phyloP scores from a whole-genome alignment of 2,797 vertebrate genomes.

The Neosilurus hyrtlii region DNA sequence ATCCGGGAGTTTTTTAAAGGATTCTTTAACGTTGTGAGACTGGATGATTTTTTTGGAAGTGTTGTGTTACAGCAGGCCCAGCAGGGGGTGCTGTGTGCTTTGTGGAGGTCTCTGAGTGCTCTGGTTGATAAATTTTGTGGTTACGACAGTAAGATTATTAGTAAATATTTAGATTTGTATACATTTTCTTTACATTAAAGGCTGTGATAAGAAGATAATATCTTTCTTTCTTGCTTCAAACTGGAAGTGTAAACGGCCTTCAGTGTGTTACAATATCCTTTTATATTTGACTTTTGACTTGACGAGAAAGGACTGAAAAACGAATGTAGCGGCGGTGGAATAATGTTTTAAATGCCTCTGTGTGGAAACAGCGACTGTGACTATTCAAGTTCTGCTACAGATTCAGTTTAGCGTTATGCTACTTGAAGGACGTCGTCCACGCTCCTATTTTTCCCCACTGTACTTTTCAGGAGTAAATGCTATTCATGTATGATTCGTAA shows the following conservation, averaged over 20 bases:
- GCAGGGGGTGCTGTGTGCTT: too few species aligned
- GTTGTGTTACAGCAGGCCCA: too few species aligned
- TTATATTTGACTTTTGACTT: too few species aligned
- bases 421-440: constrained; percentile 18
- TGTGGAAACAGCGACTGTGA: background rate
- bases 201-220: background rate
- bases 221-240: background rate
- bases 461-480: constrained; percentile 20
- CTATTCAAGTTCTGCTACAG: constrained; percentile 9
- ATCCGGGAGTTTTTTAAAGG: too few species aligned
- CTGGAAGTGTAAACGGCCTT: background rate
- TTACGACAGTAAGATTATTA: too few species aligned
- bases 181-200: background rate
- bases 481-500: constrained; percentile 14
- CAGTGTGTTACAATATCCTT: background rate
- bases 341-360: background rate
- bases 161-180: background rate
- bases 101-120: too few species aligned
- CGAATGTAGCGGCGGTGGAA: background rate
- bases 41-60: too few species aligned
- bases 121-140: too few species aligned
- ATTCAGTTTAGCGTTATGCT: constrained; percentile 11
- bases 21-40: too few species aligned
- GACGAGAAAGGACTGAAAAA: background rate
- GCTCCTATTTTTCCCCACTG: too few species aligned